Percentiles rank a stretch among this genome's conserved stretches.
These are phyloP conservation scores for Zootoca vivipara DNA, from an alignment of 2,113 vertebrate species.

Conservation along the genomic window DNA sequence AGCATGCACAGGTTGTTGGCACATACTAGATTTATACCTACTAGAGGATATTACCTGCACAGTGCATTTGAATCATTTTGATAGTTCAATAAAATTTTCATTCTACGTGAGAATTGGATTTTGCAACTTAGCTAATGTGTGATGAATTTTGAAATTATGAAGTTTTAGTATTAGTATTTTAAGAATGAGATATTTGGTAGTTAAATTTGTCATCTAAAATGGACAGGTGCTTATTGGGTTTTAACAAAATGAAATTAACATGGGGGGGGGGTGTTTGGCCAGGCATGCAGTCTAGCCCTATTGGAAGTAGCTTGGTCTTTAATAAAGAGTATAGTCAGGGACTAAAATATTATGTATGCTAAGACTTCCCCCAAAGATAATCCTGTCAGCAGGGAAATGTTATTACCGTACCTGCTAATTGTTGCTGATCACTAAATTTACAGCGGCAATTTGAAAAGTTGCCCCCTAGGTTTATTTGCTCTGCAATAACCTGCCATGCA, in stretches of 20 bases:
- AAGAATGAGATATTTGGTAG: not conserved
- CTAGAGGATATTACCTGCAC: not conserved
- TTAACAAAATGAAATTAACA: not conserved
- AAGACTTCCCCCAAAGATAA: not conserved
- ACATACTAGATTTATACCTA: not conserved
- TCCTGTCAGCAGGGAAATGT: not conserved
- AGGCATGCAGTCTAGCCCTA: not conserved
- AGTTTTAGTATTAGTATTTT: slow-evolving; percentile 10
- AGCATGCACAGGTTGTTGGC: not conserved
- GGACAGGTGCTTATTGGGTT: not conserved
- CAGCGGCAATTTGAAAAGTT: not conserved
- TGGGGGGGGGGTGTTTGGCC: not conserved
- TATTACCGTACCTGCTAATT: not conserved
- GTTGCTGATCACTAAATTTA: not conserved
- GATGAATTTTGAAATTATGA: not conserved
- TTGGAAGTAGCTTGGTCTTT: not conserved
- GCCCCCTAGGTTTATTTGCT: not conserved
- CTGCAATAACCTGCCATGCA: not conserved
- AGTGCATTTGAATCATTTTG: not conserved
- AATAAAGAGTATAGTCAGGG: not conserved
- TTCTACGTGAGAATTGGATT: not conserved
- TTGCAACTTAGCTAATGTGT: not conserved
- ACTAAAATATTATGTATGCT: too few relatives aligned
- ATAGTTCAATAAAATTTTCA: not conserved
- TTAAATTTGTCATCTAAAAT: not conserved